Conservation (phyloP, 2,797 vertebrate species). For the Oreochromis grahami region DNA sequence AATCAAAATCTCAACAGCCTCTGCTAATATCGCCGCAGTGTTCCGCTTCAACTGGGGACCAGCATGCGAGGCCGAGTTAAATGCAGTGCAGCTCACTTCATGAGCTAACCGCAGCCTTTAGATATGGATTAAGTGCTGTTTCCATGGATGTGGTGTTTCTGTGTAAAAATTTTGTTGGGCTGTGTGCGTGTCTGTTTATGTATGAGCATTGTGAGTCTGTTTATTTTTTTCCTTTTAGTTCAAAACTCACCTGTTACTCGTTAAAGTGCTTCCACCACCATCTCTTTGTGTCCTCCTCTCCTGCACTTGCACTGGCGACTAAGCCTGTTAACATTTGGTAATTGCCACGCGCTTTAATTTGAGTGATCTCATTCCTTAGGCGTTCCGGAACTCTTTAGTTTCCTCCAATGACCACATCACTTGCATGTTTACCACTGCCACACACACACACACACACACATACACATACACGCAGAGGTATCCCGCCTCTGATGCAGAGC, state of each 20-base stretch:
- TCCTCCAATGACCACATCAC: conserved; percentile 53
- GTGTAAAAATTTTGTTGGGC: background rate
- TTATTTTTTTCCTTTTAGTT: background rate
- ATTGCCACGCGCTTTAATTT: conserved; percentile 59
- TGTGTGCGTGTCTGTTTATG: background rate
- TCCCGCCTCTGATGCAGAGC: background rate
- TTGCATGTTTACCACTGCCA: conserved; percentile 37
- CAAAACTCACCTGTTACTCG: conserved; percentile 56
- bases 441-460: background rate
- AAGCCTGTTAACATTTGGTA: conserved; percentile 44
- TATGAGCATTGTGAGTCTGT: background rate
- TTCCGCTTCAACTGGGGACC: conserved; percentile 35
- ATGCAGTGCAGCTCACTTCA: conserved; percentile 19
- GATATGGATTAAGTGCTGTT: conserved; percentile 45
- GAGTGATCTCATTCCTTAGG: conserved; percentile 66
- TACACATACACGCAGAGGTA: background rate
- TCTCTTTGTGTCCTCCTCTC: conserved; percentile 25
- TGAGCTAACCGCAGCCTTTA: conserved; percentile 38
- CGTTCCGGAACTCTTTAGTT: conserved; percentile 49
- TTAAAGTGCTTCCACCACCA: conserved; percentile 45
- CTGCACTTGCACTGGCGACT: conserved; percentile 45
- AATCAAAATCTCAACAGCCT: conserved; percentile 54
- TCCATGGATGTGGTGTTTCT: conserved; percentile 36
- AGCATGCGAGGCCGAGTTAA: conserved; percentile 31
- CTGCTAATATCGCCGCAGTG: conserved; percentile 46